Evolutionary conservation across 2,797 vertebrate genomes (phyloP), one percentile per base, ranked within the genome.

Genomic region (Chiroxiphia lanceolata): DNA sequence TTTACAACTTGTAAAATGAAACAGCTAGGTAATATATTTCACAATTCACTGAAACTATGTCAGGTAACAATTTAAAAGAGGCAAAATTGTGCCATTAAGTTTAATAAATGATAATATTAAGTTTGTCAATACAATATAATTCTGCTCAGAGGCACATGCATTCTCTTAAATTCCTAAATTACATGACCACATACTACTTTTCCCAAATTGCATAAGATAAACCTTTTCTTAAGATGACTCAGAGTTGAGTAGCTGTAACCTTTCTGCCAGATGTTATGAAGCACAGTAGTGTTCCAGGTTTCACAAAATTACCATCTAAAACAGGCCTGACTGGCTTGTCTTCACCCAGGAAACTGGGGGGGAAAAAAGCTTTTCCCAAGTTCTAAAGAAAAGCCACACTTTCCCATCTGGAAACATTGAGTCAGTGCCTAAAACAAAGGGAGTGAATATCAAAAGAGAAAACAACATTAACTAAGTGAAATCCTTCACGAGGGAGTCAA

Each of bases 161-260:
- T n/a, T 87, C 36, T 80, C n/a, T 56, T 42, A 67, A 82, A 89
- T 76, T 89, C 81, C 78, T 90, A 82, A 94, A 90, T 95, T 95
- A 83, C 48, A 19, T 26, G 34, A 94, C 51, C 74, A 90, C 75
- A 42, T 15, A 70, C 33, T 87, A 64, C 48, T 94, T 82, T 70
- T 93, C 89, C 31, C 74, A 89, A 90, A 91, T 70, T 82, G 59
- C 63, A 4, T 22, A 64, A 74, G 69, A 76, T 50, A 91, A 79
- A 29, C 1, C 19, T 70, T 79, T 76, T 67, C 76, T 79, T 60
- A 59, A 36, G 69, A 82, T 70, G 47, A 87, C 36, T 92, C 88
- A 90, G 63, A 79, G 70, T 13, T 50, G 38, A 1, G 4, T 19
- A 63, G 77, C 67, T 87, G 27, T 47, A 89, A 87, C 56, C 16